Evolutionary conservation across 2,113 vertebrate genomes (phyloP).

Genomic region (Scolopax mira): DNA sequence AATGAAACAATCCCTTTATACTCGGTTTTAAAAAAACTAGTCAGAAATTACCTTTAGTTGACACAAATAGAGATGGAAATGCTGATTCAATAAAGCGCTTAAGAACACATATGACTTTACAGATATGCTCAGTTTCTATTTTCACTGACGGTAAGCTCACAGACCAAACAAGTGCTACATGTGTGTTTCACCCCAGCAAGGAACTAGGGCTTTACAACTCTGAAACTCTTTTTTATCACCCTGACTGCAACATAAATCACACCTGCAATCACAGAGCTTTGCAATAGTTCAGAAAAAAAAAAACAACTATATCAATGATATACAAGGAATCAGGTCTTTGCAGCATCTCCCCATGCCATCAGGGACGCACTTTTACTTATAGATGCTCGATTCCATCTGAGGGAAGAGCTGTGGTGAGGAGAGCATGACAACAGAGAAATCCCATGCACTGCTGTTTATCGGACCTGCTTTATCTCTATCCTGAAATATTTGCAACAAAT

Average conservation of each 20-base stretch:
- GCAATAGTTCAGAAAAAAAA: background rate
- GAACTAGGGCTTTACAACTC: background rate
- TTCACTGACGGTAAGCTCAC: background rate
- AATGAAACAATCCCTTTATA: background rate
- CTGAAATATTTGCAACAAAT: background rate
- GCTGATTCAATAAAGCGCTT: background rate
- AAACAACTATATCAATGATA: background rate
- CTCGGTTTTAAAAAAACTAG: background rate
- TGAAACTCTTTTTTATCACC: background rate
- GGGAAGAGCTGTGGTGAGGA: background rate
- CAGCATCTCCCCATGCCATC: background rate
- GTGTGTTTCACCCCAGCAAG: background rate
- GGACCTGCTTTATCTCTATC: background rate
- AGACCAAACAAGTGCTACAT: background rate
- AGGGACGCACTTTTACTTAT: background rate
- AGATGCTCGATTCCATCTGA: background rate
- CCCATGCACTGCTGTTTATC: background rate
- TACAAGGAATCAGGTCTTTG: background rate
- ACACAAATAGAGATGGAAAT: background rate
- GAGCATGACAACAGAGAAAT: background rate
- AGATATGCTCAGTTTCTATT: background rate
- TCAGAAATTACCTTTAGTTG: background rate
- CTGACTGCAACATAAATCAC: background rate
- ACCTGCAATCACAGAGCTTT: background rate
- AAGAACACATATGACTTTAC: background rate